These are phyloP conservation scores for Miniopterus natalensis DNA, from an alignment of 2,113 vertebrate genomes.

Conservation along the genomic window DNA sequence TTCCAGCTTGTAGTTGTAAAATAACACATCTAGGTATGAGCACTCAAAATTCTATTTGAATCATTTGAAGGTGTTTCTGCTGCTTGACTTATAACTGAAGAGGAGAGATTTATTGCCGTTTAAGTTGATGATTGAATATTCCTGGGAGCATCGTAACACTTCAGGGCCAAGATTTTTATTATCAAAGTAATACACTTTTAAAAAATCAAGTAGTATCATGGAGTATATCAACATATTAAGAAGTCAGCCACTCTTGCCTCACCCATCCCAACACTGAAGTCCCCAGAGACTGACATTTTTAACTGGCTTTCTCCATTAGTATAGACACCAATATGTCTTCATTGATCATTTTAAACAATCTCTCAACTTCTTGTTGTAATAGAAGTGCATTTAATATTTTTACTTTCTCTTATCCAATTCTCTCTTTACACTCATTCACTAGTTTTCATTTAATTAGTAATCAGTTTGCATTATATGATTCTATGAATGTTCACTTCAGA, in stretches of 20 bases:
- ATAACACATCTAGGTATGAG: not conserved
- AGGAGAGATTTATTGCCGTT: not conserved
- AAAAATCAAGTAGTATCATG: not conserved
- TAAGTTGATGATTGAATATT: not conserved
- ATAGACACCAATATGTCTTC: not conserved
- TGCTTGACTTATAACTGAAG: not conserved
- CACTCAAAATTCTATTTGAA: not conserved
- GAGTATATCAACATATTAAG: not conserved
- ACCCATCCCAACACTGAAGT: not conserved
- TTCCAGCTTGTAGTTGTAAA: not conserved
- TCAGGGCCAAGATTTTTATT: not conserved
- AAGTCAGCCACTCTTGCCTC: not conserved
- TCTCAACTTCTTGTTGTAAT: not conserved
- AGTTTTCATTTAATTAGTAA: not conserved
- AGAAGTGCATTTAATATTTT: not conserved
- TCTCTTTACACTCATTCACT: not conserved
- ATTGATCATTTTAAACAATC: not conserved
- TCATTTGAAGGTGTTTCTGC: not conserved
- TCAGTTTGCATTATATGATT: not conserved
- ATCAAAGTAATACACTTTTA: not conserved
- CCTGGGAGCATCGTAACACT: not conserved
- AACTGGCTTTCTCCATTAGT: not conserved
- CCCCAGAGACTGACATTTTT: not conserved
- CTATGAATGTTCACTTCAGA: not conserved
- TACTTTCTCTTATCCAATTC: not conserved